Conservation (phyloP, 2,797 vertebrate species). For the Sebastes nivosus region DNA sequence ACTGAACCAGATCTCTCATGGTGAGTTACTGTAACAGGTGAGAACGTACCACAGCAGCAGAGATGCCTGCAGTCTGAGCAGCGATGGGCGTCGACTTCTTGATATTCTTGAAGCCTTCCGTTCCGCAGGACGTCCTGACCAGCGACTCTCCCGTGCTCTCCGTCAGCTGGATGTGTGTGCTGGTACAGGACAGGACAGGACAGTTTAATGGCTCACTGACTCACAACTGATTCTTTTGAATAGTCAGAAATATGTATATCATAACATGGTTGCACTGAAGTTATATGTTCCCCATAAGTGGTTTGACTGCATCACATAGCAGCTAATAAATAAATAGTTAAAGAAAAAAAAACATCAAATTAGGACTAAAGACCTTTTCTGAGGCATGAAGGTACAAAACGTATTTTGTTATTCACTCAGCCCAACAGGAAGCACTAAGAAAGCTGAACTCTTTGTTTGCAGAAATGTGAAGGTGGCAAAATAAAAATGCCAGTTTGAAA, state of each 20-base stretch:
- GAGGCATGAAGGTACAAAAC: not conserved
- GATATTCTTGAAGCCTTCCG: conserved; percentile 91
- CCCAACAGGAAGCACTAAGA: not conserved
- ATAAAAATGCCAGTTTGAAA: not conserved
- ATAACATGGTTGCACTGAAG: not conserved
- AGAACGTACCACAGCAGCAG: conserved; percentile 86
- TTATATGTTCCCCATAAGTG: not conserved
- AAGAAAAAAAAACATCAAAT: not conserved
- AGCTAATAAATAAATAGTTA: not conserved
- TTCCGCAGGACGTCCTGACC: conserved; percentile 87
- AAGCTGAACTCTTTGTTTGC: not conserved
- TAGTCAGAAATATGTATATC: not conserved
- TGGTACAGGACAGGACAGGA: conserved; percentile 49
- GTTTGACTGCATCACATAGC: not conserved
- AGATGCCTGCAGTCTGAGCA: conserved; percentile 89
- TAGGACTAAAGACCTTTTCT: not conserved
- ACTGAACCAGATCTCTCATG: no score
- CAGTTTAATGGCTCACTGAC: not conserved
- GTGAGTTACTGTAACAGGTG: no score
- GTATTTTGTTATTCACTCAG: not conserved
- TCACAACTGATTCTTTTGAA: not conserved
- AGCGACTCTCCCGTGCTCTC: conserved; percentile 78
- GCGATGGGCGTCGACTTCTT: conserved; percentile 92
- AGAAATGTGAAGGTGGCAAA: not conserved
- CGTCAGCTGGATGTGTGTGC: conserved; percentile 92